Evolutionary conservation across 2,888 invertebrate genomes (phyloP), one percentile per base, ranked within the genome.

Genomic region (Cataglyphis rosenhaueri): DNA sequence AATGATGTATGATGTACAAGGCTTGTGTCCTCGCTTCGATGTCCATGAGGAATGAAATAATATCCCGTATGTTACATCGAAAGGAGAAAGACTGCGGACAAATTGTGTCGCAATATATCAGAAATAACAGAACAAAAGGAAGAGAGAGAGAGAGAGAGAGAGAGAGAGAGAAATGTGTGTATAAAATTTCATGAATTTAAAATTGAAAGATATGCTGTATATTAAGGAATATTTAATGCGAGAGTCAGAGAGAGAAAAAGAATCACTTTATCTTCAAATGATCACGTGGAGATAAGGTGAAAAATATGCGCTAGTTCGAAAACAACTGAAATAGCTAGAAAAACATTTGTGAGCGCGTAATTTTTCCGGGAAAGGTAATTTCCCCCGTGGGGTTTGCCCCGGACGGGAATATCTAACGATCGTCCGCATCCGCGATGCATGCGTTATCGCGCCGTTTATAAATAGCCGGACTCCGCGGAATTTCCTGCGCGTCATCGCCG

Each of bases 401-500:
- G 41, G 25, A 25, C 61, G 73, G 62, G 25, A 25, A 59, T 66
- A 74, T 68, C 79, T 81, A 86, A 76, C 73, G 68, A 81, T 82
- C 62, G 82, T 84, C 57, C 65, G 84, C 64, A 52, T 76, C 71
- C 84, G 85, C 81, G 74, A 83, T 89, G 85, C 82, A 79, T 84
- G 86, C 86, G 62, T 38, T 87, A 83, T 87, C 86, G 81, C 65
- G 76, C 76, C 81, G 21, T 81, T 87, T 87, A 90, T 90, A 90
- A 90, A 90, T 90, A 89, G 83, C 21, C 70, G 83, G 82, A 73
- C 82, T 86, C 83, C 41, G 66, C 79, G 89, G 88, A 88, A 90
- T 90, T 90, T 90, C 88, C 90, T 82, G 84, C 87, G 90, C 90
- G 89, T 90, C 88, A 90, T 83, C 85, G 82, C 66, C 59, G 86